Percentiles rank a stretch among this genome's conserved stretches.
Evolutionary conservation across 2,113 vertebrate genomes (phyloP).

Genomic region (Hystrix brachyura): DNA sequence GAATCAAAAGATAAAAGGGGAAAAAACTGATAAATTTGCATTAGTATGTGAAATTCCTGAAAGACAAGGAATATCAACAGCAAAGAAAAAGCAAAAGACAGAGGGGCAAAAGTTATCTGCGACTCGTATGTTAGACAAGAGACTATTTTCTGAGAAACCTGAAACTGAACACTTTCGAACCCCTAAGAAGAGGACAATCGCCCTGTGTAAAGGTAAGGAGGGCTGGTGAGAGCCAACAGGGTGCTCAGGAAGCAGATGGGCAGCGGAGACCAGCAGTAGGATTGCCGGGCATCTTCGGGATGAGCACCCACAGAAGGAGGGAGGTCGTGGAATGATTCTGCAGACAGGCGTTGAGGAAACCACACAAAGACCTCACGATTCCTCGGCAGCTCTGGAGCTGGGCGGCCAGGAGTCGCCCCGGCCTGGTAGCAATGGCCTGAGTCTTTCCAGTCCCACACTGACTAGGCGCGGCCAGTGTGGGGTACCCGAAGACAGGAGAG

Average conservation of each 20-base stretch:
- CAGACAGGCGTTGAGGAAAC: background rate
- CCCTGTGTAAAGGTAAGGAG: background rate
- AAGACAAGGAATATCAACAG: constrained; percentile 30
- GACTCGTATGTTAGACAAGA: background rate
- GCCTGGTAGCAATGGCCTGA: background rate
- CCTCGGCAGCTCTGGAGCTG: background rate
- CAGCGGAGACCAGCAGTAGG: background rate
- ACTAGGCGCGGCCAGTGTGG: background rate
- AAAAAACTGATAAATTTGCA: constrained; percentile 3
- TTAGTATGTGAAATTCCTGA: constrained; percentile 22
- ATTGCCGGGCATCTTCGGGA: background rate
- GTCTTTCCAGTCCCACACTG: background rate
- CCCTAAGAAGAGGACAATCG: background rate
- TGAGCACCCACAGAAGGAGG: fast-evolving
- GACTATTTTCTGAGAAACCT: background rate
- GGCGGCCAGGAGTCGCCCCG: background rate
- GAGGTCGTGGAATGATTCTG: too few species aligned
- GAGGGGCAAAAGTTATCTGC: background rate
- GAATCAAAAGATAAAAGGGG: constrained; percentile 20
- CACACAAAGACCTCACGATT: background rate
- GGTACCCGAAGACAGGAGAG: background rate
- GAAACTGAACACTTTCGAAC: background rate
- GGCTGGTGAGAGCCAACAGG: too few species aligned
- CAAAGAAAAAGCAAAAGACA: background rate
- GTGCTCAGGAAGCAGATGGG: background rate